A percentile compares a stretch with the other conserved stretches of the same genome.
Conservation (phyloP, 2,888 invertebrate genomes). For the Agonopterix subpropinquella region DNA sequence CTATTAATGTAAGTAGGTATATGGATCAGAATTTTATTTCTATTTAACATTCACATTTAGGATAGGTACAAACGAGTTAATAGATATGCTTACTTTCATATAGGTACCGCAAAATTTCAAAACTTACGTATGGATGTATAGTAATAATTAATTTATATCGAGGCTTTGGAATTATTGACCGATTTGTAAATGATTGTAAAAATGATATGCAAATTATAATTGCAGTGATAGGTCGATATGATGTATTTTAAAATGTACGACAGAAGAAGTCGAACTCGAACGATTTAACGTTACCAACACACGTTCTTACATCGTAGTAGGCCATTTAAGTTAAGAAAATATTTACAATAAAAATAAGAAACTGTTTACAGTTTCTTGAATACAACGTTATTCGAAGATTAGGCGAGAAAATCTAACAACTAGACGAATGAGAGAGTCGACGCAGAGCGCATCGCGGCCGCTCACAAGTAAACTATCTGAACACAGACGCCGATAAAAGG, state of each 20-base stretch:
- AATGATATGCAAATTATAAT: conserved; percentile 34
- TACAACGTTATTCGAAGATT: conserved; percentile 63
- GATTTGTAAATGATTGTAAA: conserved; percentile 5
- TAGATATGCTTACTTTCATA: conserved; percentile 5
- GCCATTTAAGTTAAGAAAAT: conserved; percentile 68
- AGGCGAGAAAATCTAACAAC: conserved; percentile 67
- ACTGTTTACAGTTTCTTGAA: conserved; percentile 61
- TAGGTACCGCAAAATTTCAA: conserved; percentile 10
- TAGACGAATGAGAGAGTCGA: conserved; percentile 41
- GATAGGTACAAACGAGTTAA: conserved; percentile 39
- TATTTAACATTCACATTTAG: conserved; percentile 49
- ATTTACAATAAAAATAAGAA: conserved; percentile 69
- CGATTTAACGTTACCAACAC: conserved; percentile 62
- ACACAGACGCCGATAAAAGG: too few relatives aligned
- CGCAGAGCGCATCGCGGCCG: conserved; percentile 17
- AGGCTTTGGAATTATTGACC: not conserved
- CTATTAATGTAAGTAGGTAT: conserved; percentile 29
- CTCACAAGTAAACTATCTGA: not conserved
- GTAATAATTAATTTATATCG: not conserved
- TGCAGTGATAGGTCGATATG: conserved; percentile 27
- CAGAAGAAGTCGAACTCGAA: conserved; percentile 51
- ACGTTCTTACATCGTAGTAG: conserved; percentile 60
- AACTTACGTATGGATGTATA: conserved; percentile 29
- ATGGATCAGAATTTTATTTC: conserved; percentile 33
- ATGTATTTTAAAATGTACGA: conserved; percentile 18